Evolutionary conservation across 2,888 invertebrate species (phyloP), one percentile per base, ranked within the genome.

Genomic region (Coleophora deauratella): DNA sequence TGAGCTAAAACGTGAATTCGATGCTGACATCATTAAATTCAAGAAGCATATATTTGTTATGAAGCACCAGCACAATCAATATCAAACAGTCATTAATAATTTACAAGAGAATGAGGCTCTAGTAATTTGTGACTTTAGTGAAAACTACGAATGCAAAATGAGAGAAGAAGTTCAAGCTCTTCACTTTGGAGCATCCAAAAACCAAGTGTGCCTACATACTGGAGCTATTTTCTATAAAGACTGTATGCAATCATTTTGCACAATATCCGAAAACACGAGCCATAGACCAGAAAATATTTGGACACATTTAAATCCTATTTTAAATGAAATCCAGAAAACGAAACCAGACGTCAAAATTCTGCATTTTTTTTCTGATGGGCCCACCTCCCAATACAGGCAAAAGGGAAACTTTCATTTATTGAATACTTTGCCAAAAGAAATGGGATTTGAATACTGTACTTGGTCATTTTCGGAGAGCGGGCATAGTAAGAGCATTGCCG

Each of bases 341-440:
- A 35, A 14, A n/a, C 39, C 36, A 15, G 33, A 21, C 13, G 33
- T 42, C n/a, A 14, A 13, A n/a, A 37, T 27, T 4, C 14, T 45
- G 10, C 45, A 45, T 34, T 42, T 45, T 28, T 42, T 27, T 30
- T 42, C 45, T 27, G 45, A 42, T 14, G 45, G 42, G 3, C 42
- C 45, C 3, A 44, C 44, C 4, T 32, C 28, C 4, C 44, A 41
- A 30, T 44, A 44, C 27, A 30, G 41, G 10, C 41, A 44, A 28
- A 44, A 44, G 35, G 38, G 38, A 12, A 44, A 44, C 33, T 44
- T 38, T 38, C 41, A 40, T 33, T 33, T 41, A 11, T 38, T 44
- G 10, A 39, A 38, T 11, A n/a, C 10, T 15, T 38, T 12, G n/a
- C 13, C 38, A 31, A 21, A 27, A 12, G 15, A 38, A 28, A 14